Conservation (phyloP, 2,113 vertebrate species). For the Periophthalmus modestus region DNA sequence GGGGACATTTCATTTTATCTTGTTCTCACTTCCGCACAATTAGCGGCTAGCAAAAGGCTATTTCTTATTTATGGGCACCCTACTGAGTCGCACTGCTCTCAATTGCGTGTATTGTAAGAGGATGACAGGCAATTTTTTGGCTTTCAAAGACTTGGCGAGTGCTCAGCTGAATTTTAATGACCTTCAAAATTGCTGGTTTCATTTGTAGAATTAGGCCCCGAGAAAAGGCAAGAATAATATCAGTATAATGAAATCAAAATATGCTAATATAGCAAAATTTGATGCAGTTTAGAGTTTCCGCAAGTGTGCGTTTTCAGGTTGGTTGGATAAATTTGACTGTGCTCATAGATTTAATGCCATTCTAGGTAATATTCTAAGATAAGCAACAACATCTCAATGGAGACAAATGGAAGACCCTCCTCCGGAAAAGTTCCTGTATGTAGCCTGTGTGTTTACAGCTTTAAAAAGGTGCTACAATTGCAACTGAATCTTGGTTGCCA, state of each 20-base stretch:
- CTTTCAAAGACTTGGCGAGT: constrained; percentile 62
- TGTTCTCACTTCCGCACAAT: constrained; percentile 53
- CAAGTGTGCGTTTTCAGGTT: constrained; percentile 3
- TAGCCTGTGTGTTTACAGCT: no score
- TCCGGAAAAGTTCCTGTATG: no score
- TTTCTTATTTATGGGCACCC: constrained; percentile 55
- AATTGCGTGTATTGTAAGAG: constrained; percentile 50
- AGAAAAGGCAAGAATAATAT: constrained; percentile 37
- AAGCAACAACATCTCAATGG: no score
- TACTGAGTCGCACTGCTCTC: constrained; percentile 29
- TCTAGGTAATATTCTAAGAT: no score
- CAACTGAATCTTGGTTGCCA: no score
- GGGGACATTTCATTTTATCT: constrained; percentile 47
- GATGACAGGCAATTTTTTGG: constrained; percentile 61
- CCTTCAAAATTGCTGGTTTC: constrained; percentile 46
- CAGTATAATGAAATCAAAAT: constrained; percentile 35
- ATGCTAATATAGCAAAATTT: constrained; percentile 22
- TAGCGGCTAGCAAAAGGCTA: constrained; percentile 56
- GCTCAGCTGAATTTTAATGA: constrained; percentile 66
- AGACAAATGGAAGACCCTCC: no score
- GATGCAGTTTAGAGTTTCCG: constrained; percentile 23
- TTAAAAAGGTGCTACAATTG: no score
- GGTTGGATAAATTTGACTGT: no score
- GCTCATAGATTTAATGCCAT: no score
- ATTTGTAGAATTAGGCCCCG: constrained; percentile 43